Evolutionary conservation across 1,140 invertebrate species (phyloP), one percentile per base, ranked within the genome.

Genomic region (Drosophila eugracilis): DNA sequence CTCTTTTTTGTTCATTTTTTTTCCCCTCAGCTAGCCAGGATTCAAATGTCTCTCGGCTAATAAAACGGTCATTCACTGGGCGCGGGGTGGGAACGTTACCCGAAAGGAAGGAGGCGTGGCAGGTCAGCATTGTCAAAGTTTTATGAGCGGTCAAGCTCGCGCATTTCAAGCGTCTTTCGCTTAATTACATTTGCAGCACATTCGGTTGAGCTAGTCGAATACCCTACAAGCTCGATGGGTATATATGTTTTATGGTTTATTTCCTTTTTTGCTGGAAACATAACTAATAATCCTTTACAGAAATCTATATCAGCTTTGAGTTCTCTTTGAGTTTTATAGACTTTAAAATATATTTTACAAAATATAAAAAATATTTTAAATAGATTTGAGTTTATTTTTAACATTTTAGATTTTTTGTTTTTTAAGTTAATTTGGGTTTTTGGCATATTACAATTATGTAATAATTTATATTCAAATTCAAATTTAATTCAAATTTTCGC

Each of bases 91-190:
- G 2, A 9, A 5, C 14, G 4, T 4, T 9, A 3, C 5, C 10
- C 12, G 10, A n/a, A n/a, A n/a, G 17, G 17, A 41, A 19, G 30
- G 9, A 15, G 32, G 44, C 7, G 57, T 47, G 15, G 28, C 7
- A 22, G 48, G 30, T 26, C 28, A 41, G 49, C 54, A 36, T 76
- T 76, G 73, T 63, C 73, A 77, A 77, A 77, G 50, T 77, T 60
- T 78, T 57, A 72, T 72, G 58, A 57, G 57, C 50, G 67, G 54
- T 47, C 60, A 71, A 69, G 54, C 49, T 72, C 45, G 60, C 59
- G 75, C 69, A 78, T 73, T 78, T 78, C 41, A 78, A 73, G 48
- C 75, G 55, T 78, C 69, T 74, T 78, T 74, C 45, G 45, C 44
- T 78, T 78, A 78, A 78, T 78, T 78, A 78, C 62, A 74, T 78